These are phyloP conservation scores for Laothoe populi DNA, from an alignment of 2,888 invertebrate genomes.

Conservation along the genomic window DNA sequence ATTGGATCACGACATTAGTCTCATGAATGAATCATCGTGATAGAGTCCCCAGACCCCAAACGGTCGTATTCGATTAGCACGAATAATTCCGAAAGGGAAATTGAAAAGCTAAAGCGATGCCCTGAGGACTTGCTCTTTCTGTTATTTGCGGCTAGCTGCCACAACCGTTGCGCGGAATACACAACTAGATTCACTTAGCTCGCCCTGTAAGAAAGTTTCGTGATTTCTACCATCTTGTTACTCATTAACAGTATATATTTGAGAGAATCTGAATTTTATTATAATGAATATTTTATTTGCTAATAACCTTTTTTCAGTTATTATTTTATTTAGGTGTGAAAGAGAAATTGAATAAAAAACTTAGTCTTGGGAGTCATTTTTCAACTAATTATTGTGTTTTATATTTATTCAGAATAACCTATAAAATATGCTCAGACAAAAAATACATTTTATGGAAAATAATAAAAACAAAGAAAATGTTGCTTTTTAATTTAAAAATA, in stretches of 20 bases:
- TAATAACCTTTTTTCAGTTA: no score
- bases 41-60: slow-evolving; percentile 65
- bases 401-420: no score
- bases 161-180: slow-evolving; percentile 67
- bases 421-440: no score
- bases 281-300: no score
- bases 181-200: slow-evolving; percentile 61
- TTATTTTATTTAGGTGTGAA: no score
- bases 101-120: slow-evolving; percentile 84
- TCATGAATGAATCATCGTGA: slow-evolving; percentile 83
- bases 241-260: not conserved
- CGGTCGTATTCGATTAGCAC: slow-evolving; percentile 83
- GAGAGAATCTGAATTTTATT: not conserved
- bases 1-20: slow-evolving; percentile 73
- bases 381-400: no score
- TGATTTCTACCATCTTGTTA: slow-evolving; percentile 45
- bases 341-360: no score
- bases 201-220: slow-evolving; percentile 49
- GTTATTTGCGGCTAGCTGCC: slow-evolving; percentile 77
- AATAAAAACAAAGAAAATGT: no score
- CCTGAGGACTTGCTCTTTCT: slow-evolving; percentile 83
- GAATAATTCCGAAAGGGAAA: slow-evolving; percentile 85
- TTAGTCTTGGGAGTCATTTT: no score
- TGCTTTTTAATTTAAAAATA: no score
- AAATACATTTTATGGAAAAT: no score